Percentiles rank a stretch among this genome's conserved stretches.
Evolutionary conservation across 92 coral and sea anemone genomes (phyloP).

Genomic region (Epizoanthus rinbou): DNA sequence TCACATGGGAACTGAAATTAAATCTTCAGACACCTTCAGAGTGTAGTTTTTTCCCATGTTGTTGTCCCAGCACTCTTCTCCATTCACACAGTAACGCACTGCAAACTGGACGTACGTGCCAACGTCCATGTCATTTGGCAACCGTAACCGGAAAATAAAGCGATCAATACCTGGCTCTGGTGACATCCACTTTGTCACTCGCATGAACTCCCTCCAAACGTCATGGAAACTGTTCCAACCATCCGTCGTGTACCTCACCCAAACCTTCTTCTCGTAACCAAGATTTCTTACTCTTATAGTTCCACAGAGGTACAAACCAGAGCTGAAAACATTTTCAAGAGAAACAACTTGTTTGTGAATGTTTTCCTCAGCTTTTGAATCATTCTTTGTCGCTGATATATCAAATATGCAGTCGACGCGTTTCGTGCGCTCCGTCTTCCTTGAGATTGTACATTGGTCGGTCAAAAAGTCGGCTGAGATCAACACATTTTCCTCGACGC

Average conservation of each 20-base stretch:
- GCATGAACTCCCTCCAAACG: not conserved
- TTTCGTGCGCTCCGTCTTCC: constrained; percentile 16
- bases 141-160: not conserved
- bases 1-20: constrained; percentile 12
- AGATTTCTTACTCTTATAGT: constrained; percentile 2
- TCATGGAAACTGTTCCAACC: not conserved
- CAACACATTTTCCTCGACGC: constrained; percentile 1
- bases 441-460: constrained; percentile 4
- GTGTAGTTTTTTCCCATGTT: constrained; percentile 13
- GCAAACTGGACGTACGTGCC: constrained; percentile 7
- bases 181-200: not conserved
- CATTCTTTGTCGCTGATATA: not conserved
- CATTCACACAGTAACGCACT: constrained; percentile 12
- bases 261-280: constrained; percentile 20
- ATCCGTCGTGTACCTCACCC: constrained; percentile 18
- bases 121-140: not conserved
- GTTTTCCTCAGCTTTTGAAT: not conserved
- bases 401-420: constrained; percentile 11
- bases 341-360: not conserved
- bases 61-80: constrained; percentile 6
- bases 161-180: constrained; percentile 3
- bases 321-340: constrained; percentile 11
- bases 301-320: constrained; percentile 10
- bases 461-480: constrained; percentile 19
- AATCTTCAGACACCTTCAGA: constrained; percentile 2